Conservation (phyloP, 2,113 vertebrate species). For the Conger conger region DNA sequence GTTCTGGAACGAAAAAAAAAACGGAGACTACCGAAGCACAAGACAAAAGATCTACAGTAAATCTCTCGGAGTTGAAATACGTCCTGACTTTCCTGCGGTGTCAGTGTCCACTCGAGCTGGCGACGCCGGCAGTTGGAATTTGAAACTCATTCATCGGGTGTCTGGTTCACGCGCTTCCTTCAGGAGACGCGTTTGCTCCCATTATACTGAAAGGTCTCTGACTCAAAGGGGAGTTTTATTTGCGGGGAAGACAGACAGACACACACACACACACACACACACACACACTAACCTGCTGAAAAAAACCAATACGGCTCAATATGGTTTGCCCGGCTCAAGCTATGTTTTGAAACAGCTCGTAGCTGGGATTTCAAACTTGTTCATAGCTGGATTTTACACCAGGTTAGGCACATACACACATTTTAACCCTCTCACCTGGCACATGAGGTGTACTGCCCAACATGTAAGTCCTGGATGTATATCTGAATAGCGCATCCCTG, state of each 20-base stretch:
- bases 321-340: no score
- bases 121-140: conserved; percentile 23
- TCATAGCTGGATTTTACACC: no score
- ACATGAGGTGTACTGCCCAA: no score
- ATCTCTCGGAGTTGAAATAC: neutral
- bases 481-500: no score
- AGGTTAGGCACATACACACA: no score
- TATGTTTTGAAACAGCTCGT: no score
- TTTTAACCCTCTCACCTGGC: no score
- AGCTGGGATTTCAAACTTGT: no score
- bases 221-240: conserved; percentile 1
- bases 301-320: no score
- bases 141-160: conserved; percentile 48
- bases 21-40: neutral
- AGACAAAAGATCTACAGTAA: neutral
- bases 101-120: neutral
- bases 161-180: neutral
- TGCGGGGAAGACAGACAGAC: neutral
- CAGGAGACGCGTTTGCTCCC: neutral
- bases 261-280: conserved; percentile 20
- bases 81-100: conserved; percentile 2
- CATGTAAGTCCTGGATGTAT: no score
- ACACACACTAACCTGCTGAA: neutral
- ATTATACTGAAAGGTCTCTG: conserved; percentile 13
- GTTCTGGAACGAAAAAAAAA: neutral